Evolutionary conservation across 2,888 invertebrate species (phyloP), one percentile per base, ranked within the genome.

Genomic region (Antheraea assamensis): DNA sequence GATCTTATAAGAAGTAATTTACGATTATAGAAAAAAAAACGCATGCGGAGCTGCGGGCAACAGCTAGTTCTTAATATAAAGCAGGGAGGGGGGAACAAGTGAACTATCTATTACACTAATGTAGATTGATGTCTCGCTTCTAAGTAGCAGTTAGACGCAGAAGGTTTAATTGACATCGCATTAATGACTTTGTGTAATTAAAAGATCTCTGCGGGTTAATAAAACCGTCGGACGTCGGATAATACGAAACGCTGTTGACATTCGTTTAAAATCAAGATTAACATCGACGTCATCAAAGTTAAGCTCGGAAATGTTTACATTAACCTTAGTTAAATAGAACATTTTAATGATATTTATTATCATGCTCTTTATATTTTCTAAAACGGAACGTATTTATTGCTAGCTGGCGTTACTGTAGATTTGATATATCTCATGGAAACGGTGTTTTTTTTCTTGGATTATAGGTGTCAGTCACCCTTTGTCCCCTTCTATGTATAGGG

Each of bases 121-220:
- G 68, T 35, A 68, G 35, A 68, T 68, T 35, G 68, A 35, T 35
- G 35, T 21, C n/a, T 5, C 7, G 7, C 5, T 68, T 68, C n/a
- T 35, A 68, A 68, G 68, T 35, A 68, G 68, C 21, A 21, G 72
- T 72, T 66, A 49, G n/a, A 49, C 49, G 47, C 42, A 49, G 5
- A 68, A 52, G 27, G 52, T 49, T 77, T 78, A 78, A 78, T 78
- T 77, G 70, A 73, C 73, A 75, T 78, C 76, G 74, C 76, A 73
- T 76, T 78, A 80, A 81, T 77, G 78, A 74, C 76, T 72, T 61
- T 68, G 74, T 75, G 74, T 75, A 79, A 80, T 80, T 79, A 78
- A 35, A 35, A 68, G 68, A 68, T n/a, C 35, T 68, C 68, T 35
- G 35, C 31, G 35, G 68, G 68, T 68, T 68, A 68, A 68, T 68